Percentiles rank a stretch among this genome's conserved stretches.
Conservation (phyloP, 2,888 invertebrate species). For the Amiota communis region DNA sequence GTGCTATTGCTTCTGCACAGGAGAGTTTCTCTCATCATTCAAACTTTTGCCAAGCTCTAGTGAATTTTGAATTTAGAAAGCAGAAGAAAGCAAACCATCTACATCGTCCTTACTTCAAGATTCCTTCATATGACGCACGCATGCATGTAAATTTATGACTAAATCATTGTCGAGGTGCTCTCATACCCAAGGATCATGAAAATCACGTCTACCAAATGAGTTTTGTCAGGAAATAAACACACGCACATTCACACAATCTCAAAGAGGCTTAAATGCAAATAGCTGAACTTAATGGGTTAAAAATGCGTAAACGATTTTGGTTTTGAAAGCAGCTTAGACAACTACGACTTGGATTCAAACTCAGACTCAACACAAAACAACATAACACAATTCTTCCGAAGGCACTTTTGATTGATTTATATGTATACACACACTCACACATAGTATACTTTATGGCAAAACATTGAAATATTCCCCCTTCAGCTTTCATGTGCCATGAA, state of each 20-base stretch:
- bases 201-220: too few relatives aligned
- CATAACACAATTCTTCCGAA: neutral
- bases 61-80: neutral
- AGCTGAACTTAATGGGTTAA: slow-evolving; percentile 56
- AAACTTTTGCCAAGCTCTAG: neutral
- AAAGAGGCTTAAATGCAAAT: slow-evolving; percentile 19
- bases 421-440: neutral
- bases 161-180: too few relatives aligned
- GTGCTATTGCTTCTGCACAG: neutral
- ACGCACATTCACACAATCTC: neutral
- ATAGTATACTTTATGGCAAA: too few relatives aligned
- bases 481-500: neutral
- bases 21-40: too few relatives aligned
- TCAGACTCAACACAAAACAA: neutral
- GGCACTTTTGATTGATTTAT: slow-evolving; percentile 20
- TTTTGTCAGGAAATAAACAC: neutral
- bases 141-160: slow-evolving; percentile 19
- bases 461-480: neutral
- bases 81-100: neutral
- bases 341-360: neutral
- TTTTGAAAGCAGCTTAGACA: slow-evolving; percentile 62
- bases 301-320: slow-evolving; percentile 63
- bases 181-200: too few relatives aligned
- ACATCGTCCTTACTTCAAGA: neutral
- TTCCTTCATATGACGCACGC: neutral